Evolutionary conservation across 2,113 vertebrate genomes (phyloP), one percentile per base, ranked within the genome.

Genomic region (Sinocyclocheilus anshuiensis): DNA sequence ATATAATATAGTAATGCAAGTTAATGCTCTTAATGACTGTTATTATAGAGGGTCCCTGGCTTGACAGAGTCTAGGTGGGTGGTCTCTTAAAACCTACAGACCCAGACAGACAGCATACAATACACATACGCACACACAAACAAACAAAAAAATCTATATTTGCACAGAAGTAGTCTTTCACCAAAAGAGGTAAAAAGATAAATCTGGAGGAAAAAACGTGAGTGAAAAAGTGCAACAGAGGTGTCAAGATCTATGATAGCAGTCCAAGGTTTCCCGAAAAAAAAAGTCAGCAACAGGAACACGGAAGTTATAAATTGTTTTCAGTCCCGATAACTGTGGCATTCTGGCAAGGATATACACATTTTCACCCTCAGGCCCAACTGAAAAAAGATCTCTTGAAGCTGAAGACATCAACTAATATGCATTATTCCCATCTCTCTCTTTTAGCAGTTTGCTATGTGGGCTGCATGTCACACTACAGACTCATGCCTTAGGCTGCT

Each of bases 261-360:
- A 20, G 61, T 69, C n/a, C 39, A 81, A 82, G 80, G 24, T 69
- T 82, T 53, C 9, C 61, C 6, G 13, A 29, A 26, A 78, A 77
- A 48, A 45, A 42, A 1, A 48, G 33, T 29, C 42, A 10, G 39
- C 26, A 4, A 63, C 16, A 1, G 79, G 12, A 81, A 67, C 59
- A 81, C 11, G 5, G 16, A 20, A 39, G 80, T 50, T 82, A 69
- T 82, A 33, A 50, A 82, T 50, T 69, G 42, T 50, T 82, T 69
- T 69, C 16, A 50, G 26, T 50, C 61, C 42, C 1, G 24, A 29
- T 82, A 67, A 82, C 80, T 67, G 39, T 81, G 42, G 80, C 63
- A 48, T 82, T 82, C 69, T 82, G 80, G 80, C 80, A 82, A 69
- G 80, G 80, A 69, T 82, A 69, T 69, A 82, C 42, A 82, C 63